Evolutionary conservation across 2,113 vertebrate genomes (phyloP).

Genomic region (Neopipo cinnamomea): DNA sequence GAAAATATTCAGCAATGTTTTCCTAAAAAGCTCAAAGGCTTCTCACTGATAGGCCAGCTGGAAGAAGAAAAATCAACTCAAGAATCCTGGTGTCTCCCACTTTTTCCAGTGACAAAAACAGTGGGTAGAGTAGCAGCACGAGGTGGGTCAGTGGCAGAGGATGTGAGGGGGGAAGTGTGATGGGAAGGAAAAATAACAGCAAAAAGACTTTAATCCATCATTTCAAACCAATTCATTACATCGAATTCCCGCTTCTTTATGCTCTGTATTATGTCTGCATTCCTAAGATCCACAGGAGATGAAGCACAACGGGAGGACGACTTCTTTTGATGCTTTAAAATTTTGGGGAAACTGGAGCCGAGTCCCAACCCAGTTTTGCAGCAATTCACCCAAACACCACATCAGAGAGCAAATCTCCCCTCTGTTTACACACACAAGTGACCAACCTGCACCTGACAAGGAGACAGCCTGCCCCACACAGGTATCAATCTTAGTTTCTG

Average conservation of each 20-base stretch:
- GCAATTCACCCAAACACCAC: not conserved
- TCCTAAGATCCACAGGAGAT: not conserved
- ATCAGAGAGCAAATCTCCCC: not conserved
- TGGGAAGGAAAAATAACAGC: not conserved
- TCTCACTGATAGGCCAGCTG: not conserved
- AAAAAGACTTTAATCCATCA: not conserved
- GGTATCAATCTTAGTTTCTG: not conserved
- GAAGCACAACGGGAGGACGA: not conserved
- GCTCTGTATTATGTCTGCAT: not conserved
- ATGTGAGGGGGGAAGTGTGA: not conserved
- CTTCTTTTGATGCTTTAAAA: not conserved
- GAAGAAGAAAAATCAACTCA: not conserved
- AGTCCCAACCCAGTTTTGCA: not conserved
- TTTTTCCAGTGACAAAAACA: not conserved
- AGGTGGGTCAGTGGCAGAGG: not conserved
- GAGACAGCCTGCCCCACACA: not conserved
- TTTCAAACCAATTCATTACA: not conserved
- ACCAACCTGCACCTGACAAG: not conserved
- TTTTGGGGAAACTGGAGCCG: not conserved
- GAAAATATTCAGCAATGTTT: not conserved
- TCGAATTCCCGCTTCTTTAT: not conserved
- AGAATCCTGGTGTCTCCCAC: not conserved
- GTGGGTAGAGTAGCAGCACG: not conserved
- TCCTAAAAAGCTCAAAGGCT: not conserved
- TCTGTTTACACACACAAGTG: not conserved